phyloP scores from a whole-genome alignment of 2,888 invertebrate species.

The Gymnocheta viridis region DNA sequence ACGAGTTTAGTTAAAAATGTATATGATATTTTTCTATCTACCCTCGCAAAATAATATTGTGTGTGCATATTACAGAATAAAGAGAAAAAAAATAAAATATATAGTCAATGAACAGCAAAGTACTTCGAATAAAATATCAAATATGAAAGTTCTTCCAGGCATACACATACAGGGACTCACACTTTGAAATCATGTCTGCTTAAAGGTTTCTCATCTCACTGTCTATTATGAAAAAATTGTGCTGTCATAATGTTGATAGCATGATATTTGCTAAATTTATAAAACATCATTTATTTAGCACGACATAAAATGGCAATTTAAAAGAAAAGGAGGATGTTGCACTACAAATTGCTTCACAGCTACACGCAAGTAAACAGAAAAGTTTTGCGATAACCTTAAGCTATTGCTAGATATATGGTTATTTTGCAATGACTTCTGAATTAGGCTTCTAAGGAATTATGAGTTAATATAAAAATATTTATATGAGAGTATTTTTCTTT shows the following conservation, averaged over 20 bases:
- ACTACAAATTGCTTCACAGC: slow-evolving; percentile 28
- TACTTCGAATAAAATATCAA: background rate
- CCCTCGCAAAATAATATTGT: background rate
- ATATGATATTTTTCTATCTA: too few species aligned
- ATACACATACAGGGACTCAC: background rate
- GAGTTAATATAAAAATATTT: too few species aligned
- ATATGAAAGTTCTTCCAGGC: background rate
- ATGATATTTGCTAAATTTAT: slow-evolving; percentile 61
- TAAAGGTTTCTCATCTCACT: background rate
- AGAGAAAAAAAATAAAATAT: background rate
- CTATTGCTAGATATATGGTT: too few species aligned
- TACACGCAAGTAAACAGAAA: background rate
- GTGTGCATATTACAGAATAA: background rate
- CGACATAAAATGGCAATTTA: slow-evolving; percentile 1
- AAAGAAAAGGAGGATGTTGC: background rate
- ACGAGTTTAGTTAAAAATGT: too few species aligned
- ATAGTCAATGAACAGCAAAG: slow-evolving; percentile 15
- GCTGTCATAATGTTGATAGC: slow-evolving; percentile 56
- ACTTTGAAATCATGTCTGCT: background rate
- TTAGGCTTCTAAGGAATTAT: too few species aligned
- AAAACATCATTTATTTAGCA: slow-evolving; percentile 57
- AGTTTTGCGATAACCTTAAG: background rate
- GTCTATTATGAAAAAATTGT: slow-evolving; percentile 56
- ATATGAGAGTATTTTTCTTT: too few species aligned
- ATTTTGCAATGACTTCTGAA: too few species aligned